Percentiles rank a stretch among this genome's conserved stretches.
Evolutionary conservation across 2,113 vertebrate genomes (phyloP).

Genomic region (Eptesicus fuscus): DNA sequence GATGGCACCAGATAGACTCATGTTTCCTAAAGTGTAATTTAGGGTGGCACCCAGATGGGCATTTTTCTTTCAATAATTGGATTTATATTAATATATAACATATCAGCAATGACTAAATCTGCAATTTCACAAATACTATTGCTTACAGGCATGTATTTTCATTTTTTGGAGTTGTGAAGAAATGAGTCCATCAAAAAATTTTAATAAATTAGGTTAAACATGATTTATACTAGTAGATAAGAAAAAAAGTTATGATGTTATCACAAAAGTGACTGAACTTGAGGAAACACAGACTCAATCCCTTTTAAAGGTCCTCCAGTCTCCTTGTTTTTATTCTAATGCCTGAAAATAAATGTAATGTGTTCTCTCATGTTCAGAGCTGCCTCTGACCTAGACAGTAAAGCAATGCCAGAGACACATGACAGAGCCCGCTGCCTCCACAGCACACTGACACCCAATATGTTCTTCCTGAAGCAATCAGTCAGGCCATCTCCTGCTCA

Average conservation of each 20-base stretch:
- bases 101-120: background rate
- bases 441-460: background rate
- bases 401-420: background rate
- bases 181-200: background rate
- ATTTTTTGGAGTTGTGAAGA: background rate
- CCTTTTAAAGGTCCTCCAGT: background rate
- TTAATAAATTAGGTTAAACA: background rate
- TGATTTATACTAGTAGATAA: background rate
- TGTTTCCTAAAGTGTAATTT: background rate
- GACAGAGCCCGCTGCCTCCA: background rate
- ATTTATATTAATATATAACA: background rate
- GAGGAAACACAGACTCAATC: background rate
- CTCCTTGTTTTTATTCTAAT: background rate
- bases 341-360: background rate
- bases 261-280: background rate
- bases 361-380: background rate
- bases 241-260: background rate
- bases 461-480: background rate
- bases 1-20: background rate
- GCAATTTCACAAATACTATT: background rate
- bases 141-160: background rate
- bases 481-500: background rate
- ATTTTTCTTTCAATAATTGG: background rate
- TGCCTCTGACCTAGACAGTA: background rate
- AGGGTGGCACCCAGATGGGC: background rate